Base-by-base conservation (phyloP, 1,140 invertebrate genomes). In the Pseudomyrmex sp. region DNA sequence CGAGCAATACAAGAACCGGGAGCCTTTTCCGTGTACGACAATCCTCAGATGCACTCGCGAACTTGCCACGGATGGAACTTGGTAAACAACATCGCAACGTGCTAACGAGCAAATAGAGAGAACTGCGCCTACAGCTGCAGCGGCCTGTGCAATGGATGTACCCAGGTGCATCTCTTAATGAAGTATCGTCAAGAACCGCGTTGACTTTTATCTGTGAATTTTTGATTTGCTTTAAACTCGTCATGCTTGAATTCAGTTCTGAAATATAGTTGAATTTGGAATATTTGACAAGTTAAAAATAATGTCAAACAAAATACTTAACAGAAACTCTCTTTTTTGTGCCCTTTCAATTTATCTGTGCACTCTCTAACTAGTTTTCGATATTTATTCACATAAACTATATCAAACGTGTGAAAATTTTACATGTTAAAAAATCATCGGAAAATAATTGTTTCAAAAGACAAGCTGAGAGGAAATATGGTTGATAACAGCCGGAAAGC, bases 1-100 rank as follows among this genome's bases (percentile, higher is more conserved):
- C 35, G 46, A 61, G 44, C 15, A 50, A 61, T 80, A 48, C 23
- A n/a, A 59, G 20, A 15, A 65, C 65, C 74, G 44, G 26, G 35
- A 35, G 35, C 35, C 35, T 35, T 35, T 35, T 35, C 23, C 66
- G 15, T 20, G 12, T 10, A 56, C 46, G 65, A 76, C 26, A 74
- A 74, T 35, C 63, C 12, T 10, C 20, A 44, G 62, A 65, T 56
- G 54, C 44, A 61, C 56, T 56, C 66, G 65, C 44, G 68, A 80
- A 72, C 44, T 72, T 46, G 66, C n/a, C 18, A 59, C 48, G 59
- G 76, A 80, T 61, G 66, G 76, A 80, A 80, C 76, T 80, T 72
- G 72, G 82, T 83, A 76, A 83, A 83, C 68, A 83, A 83, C 82
- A 76, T 83, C 50, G 82, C 82, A 76, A 73, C 26, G 69, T 73